Conservation (phyloP, 2,888 invertebrate species). For the Eumacrocentrus americanus region DNA sequence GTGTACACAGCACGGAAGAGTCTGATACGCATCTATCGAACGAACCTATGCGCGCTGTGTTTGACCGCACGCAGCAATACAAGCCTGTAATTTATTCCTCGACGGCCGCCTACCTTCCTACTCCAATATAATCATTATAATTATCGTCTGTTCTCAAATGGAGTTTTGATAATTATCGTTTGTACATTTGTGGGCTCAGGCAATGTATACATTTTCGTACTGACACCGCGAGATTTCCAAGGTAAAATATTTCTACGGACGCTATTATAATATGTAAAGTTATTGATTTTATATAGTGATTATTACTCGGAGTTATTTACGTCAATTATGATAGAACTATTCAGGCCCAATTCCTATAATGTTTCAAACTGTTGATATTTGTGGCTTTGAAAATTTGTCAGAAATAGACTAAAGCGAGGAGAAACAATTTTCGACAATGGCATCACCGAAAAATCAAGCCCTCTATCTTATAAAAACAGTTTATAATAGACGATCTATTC, state of each 20-base stretch:
- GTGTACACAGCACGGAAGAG: slow-evolving; percentile 22
- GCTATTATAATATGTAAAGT: no score
- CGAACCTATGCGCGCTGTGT: slow-evolving; percentile 52
- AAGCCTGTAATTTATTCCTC: slow-evolving; percentile 59
- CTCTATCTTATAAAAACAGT: no score
- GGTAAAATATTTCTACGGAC: not conserved
- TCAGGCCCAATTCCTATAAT: no score
- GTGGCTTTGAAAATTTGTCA: no score
- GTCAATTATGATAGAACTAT: no score
- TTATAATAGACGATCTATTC: no score
- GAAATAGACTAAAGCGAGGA: no score
- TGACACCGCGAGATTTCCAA: not conserved
- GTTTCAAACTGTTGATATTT: no score
- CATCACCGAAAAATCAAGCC: no score
- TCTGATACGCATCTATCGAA: slow-evolving; percentile 58
- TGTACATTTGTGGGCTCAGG: slow-evolving; percentile 45
- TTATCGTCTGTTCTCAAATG: slow-evolving; percentile 58
- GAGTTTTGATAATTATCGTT: slow-evolving; percentile 56
- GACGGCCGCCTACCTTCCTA: slow-evolving; percentile 46
- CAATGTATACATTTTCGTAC: slow-evolving; percentile 20
- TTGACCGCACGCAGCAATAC: slow-evolving; percentile 52
- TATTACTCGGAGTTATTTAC: no score
- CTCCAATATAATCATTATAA: slow-evolving; percentile 58
- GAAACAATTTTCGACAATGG: no score
- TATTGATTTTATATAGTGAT: no score